Conservation (phyloP, 2,113 vertebrate genomes). For the Chaenogobius annularis region DNA sequence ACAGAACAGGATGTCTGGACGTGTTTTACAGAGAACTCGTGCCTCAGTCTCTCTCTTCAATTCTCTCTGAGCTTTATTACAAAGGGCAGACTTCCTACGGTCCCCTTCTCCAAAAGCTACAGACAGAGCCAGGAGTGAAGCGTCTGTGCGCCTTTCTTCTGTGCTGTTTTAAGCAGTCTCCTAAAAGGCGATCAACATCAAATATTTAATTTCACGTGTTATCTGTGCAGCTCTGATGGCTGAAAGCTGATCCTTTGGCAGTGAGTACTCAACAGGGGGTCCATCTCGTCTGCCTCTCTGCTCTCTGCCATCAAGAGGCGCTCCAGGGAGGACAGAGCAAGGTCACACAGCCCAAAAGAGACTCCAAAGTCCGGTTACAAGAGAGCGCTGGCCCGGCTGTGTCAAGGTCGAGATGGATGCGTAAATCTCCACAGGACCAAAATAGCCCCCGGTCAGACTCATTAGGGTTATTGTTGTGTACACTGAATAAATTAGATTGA, state of each 20-base stretch:
- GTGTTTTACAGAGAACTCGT: conserved; percentile 51
- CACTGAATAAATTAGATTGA: conserved; percentile 6
- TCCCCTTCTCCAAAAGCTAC: background rate
- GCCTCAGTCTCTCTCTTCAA: conserved; percentile 10
- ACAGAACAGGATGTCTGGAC: conserved; percentile 59
- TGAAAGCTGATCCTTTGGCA: conserved; percentile 60
- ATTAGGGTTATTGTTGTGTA: conserved; percentile 47
- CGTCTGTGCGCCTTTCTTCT: conserved; percentile 4
- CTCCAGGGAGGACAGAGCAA: conserved; percentile 67
- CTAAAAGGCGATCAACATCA: conserved; percentile 36
- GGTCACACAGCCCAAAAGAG: conserved; percentile 56
- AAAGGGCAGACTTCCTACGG: conserved; percentile 8
- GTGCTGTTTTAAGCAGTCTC: conserved; percentile 15
- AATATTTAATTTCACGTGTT: conserved; percentile 48
- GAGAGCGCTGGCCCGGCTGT: conserved; percentile 38
- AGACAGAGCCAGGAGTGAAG: conserved; percentile 17
- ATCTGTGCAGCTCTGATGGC: conserved; percentile 46
- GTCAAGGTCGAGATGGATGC: conserved; percentile 58
- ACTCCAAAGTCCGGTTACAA: conserved; percentile 53
- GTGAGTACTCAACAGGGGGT: conserved; percentile 53
- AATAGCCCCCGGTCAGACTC: conserved; percentile 46
- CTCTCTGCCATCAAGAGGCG: conserved; percentile 63
- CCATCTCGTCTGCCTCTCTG: conserved; percentile 47
- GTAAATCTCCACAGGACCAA: conserved; percentile 40
- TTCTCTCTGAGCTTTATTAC: conserved; percentile 21